Evolutionary conservation across 2,888 invertebrate species (phyloP), one percentile per base, ranked within the genome.

Genomic region (Clanis bilineata): DNA sequence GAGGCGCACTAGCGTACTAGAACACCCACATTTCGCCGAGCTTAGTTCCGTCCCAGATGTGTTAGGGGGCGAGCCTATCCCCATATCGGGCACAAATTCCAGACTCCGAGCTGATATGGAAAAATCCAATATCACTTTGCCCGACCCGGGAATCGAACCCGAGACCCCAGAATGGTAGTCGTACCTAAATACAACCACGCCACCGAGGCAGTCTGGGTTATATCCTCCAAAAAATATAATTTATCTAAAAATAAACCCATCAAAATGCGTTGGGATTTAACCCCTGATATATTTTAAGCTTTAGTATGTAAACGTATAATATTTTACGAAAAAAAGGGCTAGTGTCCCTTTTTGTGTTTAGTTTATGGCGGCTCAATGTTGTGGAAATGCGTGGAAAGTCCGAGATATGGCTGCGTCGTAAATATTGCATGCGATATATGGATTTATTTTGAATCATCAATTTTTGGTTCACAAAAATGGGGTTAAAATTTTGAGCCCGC

Each of bases 301-400:
- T 62, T 63, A 59, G 59, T 65, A 72, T 61, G 64, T 60, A 58
- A 54, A 58, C 4, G 25, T 43, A 51, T 51, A 57, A 61, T 61
- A 61, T 57, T 61, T 61, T 54, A 58, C 28, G 43, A 57, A 61
- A 70, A n/a, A 74, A 77, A 74, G 72, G 79, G 73, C 78, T 74
- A 77, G 73, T 82, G 79, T 82, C 81, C 81, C 80, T 81, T 77
- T 74, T 74, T 78, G 76, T 79, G 77, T 82, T 82, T 77, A 79
- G 79, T 83, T 84, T 80, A 82, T 74, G 76, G 76, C 75, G 71
- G 85, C 76, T 83, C 84, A 88, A 90, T 90, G 89, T 87, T 78
- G 81, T 74, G 89, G 87, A 89, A 90, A 80, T 81, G 87, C 76
- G 85, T 89, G 89, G 80, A 78, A 81, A 76, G 73, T 70, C 75